Conservation (phyloP, 2,113 vertebrate genomes). For the Mionectes macconnelli region DNA sequence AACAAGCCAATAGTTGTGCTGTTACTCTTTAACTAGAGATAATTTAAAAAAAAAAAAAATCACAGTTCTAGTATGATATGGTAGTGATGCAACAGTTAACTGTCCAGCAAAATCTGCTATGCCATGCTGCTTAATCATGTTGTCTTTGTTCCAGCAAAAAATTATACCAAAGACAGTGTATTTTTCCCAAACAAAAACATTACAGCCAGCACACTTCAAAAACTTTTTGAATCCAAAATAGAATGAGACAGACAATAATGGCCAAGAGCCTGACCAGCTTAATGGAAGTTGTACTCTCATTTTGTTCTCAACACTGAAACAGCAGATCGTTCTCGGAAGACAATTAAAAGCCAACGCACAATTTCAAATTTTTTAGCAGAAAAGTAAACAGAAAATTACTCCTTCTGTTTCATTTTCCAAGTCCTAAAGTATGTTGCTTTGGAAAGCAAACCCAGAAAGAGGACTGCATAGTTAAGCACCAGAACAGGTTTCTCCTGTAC, state of each 20-base stretch:
- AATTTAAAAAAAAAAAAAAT: neutral
- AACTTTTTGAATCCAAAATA: conserved; percentile 4
- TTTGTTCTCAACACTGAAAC: neutral
- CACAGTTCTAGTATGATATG: neutral
- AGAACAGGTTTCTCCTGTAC: neutral
- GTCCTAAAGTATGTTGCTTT: neutral
- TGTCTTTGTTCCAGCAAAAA: neutral
- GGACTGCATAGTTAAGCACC: accelerated
- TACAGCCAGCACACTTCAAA: neutral
- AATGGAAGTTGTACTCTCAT: neutral
- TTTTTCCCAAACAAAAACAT: neutral
- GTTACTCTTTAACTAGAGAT: neutral
- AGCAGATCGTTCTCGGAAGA: neutral
- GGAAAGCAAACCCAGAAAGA: neutral
- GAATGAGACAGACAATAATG: conserved; percentile 37
- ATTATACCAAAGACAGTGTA: neutral
- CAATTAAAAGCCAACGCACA: neutral
- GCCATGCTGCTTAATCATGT: neutral
- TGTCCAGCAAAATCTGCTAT: neutral
- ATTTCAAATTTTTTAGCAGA: neutral
- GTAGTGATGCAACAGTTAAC: neutral
- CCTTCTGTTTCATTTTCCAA: neutral
- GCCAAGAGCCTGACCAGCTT: conserved; percentile 37
- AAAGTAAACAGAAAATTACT: conserved; percentile 22
- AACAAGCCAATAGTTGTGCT: neutral